Percentiles rank a stretch among this genome's conserved stretches.
Conservation (phyloP, 2,888 invertebrate genomes). For the Meiosimyza decipiens region DNA sequence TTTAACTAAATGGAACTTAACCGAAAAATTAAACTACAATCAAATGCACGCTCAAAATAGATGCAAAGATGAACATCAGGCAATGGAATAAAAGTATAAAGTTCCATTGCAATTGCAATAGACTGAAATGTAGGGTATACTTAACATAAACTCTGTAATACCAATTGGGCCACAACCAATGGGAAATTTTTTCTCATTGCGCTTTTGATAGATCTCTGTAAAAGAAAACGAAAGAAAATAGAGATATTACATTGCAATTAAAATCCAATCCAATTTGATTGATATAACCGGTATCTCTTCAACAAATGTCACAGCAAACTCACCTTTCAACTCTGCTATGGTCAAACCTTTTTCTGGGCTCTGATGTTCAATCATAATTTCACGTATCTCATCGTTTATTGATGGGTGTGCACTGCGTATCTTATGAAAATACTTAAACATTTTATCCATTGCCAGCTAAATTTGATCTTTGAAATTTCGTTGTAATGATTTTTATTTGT, state of each 20-base stretch:
- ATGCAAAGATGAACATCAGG: neutral
- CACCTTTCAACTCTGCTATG: slow-evolving; percentile 10
- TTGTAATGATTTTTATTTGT: neutral
- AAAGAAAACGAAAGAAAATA: too few species aligned
- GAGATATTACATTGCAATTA: too few species aligned
- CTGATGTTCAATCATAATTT: neutral
- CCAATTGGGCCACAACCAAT: slow-evolving; percentile 19
- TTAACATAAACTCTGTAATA: slow-evolving; percentile 15
- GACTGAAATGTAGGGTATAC: slow-evolving; percentile 20
- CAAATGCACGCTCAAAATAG: too few species aligned
- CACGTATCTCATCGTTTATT: slow-evolving; percentile 8
- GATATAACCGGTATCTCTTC: neutral
- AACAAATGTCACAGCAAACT: neutral
- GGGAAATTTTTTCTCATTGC: slow-evolving; percentile 5
- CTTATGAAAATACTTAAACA: slow-evolving; percentile 22
- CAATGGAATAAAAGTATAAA: slow-evolving; percentile 17
- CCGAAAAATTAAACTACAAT: too few species aligned
- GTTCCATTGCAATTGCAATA: slow-evolving; percentile 21
- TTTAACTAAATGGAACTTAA: too few species aligned
- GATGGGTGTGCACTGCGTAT: neutral
- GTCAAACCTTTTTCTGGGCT: slow-evolving; percentile 20
- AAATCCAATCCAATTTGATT: too few species aligned
- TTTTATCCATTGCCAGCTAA: slow-evolving; percentile 12
- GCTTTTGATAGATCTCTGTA: slow-evolving; percentile 12
- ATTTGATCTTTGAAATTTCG: too few species aligned